Percentiles rank a stretch among this genome's conserved stretches.
Evolutionary conservation across 2,797 vertebrate species (phyloP).

Genomic region (Fratercula arctica): DNA sequence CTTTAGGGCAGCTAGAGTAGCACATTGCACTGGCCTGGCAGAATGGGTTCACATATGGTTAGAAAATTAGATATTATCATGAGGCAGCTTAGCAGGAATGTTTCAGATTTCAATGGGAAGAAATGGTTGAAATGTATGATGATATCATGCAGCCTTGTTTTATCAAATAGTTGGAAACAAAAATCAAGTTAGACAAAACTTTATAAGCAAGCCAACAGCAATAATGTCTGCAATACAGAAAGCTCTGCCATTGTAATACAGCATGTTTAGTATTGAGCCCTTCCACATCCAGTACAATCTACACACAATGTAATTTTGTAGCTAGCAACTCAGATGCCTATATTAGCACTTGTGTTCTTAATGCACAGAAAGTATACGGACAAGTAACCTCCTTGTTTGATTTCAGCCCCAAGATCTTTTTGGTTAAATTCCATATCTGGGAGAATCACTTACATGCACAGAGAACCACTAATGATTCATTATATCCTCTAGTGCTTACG

Average conservation of each 20-base stretch:
- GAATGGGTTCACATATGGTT: not conserved
- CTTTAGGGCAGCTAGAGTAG: not conserved
- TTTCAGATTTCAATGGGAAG: not conserved
- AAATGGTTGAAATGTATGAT: not conserved
- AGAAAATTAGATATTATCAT: not conserved
- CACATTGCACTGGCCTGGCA: not conserved
- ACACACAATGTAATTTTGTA: not conserved
- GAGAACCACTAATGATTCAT: slow-evolving; percentile 26
- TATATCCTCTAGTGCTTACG: not conserved
- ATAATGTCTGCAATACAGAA: not conserved
- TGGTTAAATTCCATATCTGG: not conserved
- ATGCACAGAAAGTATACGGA: not conserved
- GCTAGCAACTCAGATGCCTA: not conserved
- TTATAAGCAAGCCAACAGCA: not conserved
- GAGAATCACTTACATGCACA: not conserved
- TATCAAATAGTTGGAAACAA: not conserved
- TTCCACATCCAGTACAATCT: not conserved
- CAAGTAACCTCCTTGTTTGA: not conserved
- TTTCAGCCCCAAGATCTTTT: slow-evolving; percentile 5
- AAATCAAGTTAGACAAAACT: not conserved
- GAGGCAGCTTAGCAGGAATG: not conserved
- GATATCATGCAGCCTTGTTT: not conserved
- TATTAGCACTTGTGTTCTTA: not conserved
- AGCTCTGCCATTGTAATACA: not conserved
- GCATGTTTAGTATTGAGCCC: not conserved